phyloP scores from a whole-genome alignment of 2,888 invertebrate species.

The Mythimna albipuncta region DNA sequence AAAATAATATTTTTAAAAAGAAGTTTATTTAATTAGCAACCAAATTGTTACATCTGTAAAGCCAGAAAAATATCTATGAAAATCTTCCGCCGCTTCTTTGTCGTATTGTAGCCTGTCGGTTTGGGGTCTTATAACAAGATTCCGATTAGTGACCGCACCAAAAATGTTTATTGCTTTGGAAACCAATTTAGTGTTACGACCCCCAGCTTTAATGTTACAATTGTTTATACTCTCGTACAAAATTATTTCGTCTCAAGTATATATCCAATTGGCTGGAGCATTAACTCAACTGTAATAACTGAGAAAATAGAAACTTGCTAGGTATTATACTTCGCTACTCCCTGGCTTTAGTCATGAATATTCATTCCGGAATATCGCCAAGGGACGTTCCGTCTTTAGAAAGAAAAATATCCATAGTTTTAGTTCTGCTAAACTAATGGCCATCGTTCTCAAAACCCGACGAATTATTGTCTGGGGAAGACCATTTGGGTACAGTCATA shows the following conservation, averaged over 20 bases:
- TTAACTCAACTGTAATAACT: conserved; percentile 41
- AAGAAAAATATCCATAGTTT: conserved; percentile 72
- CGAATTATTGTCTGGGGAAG: background rate
- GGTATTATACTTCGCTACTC: conserved; percentile 59
- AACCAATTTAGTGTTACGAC: conserved; percentile 3
- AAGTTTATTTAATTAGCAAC: too few relatives aligned
- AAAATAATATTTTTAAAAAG: too few relatives aligned
- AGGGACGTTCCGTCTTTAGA: conserved; percentile 70
- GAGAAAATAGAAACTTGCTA: conserved; percentile 36
- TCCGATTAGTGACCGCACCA: background rate
- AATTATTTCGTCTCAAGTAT: conserved; percentile 17
- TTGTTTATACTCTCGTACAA: conserved; percentile 10
- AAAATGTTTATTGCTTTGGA: background rate
- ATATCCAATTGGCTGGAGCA: conserved; percentile 20
- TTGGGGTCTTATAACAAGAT: background rate
- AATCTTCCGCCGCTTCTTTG: background rate
- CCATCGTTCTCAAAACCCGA: conserved; percentile 25
- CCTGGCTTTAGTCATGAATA: conserved; percentile 74
- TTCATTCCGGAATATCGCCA: conserved; percentile 73
- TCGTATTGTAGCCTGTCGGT: background rate
- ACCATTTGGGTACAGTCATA: too few relatives aligned
- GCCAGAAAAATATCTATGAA: background rate
- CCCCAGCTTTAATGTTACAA: conserved; percentile 5
- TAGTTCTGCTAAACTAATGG: conserved; percentile 54
- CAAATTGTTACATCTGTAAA: background rate